Evolutionary conservation across 2,888 invertebrate genomes (phyloP), one percentile per base, ranked within the genome.

Genomic region (Sphaerophoria rueppellii): DNA sequence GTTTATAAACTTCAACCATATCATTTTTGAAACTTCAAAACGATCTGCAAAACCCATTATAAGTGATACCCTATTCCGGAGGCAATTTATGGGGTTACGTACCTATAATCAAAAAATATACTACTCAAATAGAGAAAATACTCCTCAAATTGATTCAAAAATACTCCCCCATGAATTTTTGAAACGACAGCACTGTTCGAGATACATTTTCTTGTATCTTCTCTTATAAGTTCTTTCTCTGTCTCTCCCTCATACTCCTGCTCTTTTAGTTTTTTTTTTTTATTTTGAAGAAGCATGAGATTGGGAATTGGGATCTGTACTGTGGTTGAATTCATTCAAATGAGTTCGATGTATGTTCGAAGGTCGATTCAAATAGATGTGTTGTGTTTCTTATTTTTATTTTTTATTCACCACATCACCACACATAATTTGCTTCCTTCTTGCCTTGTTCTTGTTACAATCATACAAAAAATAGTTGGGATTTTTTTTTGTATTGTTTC

Each of bases 161-260:
- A n/a, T n/a, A n/a, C n/a, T n/a, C n/a, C n/a, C n/a, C n/a, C n/a
- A n/a, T n/a, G n/a, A n/a, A n/a, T n/a, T n/a, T n/a, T n/a, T n/a
- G n/a, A n/a, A n/a, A n/a, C n/a, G n/a, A n/a, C n/a, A 78, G 82
- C 81, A 85, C 81, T 81, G 81, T 85, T 85, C 81, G 77, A 82
- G 78, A 81, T 75, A 82, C 81, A 82, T 86, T 43, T 43, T 40
- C 9, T 82, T 82, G 77, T 86, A 74, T 81, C 82, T 86, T 77
- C 82, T 86, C 86, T 86, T 77, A 86, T 24, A 24, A 74, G 86
- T 81, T 81, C 77, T 85, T 85, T 85, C 85, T 85, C 85, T 85
- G 81, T 85, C 85, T 57, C 81, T 81, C 81, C 85, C 85, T 81
- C 85, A 85, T 85, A 81, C 85, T 85, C 85, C 85, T 81, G 81